Conservation (phyloP, 2,888 invertebrate species). For the Thymelicus acteon region DNA sequence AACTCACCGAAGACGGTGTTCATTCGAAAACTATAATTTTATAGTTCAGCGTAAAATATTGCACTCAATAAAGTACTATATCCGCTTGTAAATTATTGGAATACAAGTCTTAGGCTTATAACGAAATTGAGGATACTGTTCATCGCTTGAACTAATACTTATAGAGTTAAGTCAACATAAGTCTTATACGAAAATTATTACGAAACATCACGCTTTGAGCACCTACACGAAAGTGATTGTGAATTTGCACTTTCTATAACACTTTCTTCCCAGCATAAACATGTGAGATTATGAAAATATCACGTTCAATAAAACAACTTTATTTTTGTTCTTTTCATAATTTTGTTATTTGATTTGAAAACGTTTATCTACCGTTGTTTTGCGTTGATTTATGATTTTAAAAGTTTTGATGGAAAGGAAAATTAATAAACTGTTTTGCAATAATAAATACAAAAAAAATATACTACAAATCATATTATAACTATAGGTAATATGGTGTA, state of each 20-base stretch:
- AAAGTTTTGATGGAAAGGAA: too few species aligned
- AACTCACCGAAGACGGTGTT: neutral
- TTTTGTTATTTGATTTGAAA: too few species aligned
- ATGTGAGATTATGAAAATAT: conserved; percentile 50
- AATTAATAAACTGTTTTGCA: too few species aligned
- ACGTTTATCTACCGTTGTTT: too few species aligned
- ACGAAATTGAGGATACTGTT: neutral
- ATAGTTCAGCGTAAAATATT: neutral
- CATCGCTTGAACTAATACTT: neutral
- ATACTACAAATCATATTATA: too few species aligned
- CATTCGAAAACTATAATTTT: neutral
- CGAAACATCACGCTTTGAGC: conserved; percentile 20
- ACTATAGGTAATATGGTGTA: too few species aligned
- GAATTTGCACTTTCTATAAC: conserved; percentile 70
- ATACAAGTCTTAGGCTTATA: neutral
- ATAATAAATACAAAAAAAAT: too few species aligned
- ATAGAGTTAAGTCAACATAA: neutral
- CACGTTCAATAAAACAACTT: conserved; percentile 13
- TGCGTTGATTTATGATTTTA: too few species aligned
- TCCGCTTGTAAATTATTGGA: neutral
- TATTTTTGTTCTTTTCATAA: neutral
- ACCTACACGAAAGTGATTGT: conserved; percentile 63
- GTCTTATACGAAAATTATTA: conserved; percentile 24
- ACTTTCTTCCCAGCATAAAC: conserved; percentile 71
- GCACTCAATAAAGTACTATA: neutral